phyloP scores from a whole-genome alignment of 2,797 vertebrate species.

The Gadopsis marmoratus region DNA sequence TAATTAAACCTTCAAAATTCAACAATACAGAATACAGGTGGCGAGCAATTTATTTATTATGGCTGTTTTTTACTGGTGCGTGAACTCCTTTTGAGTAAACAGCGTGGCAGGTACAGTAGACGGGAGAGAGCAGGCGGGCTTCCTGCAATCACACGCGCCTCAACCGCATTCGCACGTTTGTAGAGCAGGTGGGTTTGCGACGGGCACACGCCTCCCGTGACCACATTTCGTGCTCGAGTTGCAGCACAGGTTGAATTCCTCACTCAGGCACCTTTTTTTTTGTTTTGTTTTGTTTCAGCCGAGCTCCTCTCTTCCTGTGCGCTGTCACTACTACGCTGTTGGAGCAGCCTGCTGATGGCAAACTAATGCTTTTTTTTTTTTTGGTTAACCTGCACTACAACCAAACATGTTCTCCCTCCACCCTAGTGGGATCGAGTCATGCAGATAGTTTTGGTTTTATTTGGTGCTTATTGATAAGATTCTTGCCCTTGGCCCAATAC shows the following conservation, averaged over 20 bases:
- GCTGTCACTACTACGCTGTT: background rate
- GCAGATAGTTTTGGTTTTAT: background rate
- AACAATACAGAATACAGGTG: constrained; percentile 38
- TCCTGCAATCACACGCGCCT: constrained; percentile 2
- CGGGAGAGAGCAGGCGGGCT: constrained; percentile 22
- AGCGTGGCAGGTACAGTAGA: constrained; percentile 25
- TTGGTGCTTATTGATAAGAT: background rate
- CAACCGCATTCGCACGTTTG: constrained; percentile 23
- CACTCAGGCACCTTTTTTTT: background rate
- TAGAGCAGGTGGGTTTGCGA: constrained; percentile 39
- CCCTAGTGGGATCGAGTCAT: background rate
- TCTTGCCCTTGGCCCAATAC: background rate
- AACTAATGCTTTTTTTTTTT: background rate
- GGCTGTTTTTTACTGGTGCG: constrained; percentile 24
- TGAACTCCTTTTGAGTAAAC: constrained; percentile 18
- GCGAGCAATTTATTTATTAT: constrained; percentile 31
- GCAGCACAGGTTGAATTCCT: background rate
- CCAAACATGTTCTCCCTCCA: background rate
- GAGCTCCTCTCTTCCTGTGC: background rate
- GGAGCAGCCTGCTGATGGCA: background rate
- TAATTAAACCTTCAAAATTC: constrained; percentile 48
- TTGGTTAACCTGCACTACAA: background rate
- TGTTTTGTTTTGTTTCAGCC: background rate
- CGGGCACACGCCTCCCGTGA: constrained; percentile 26
- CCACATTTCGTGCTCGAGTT: background rate